These are phyloP conservation scores for Heterochromis multidens DNA, from an alignment of 2,113 vertebrate genomes.

Conservation along the genomic window DNA sequence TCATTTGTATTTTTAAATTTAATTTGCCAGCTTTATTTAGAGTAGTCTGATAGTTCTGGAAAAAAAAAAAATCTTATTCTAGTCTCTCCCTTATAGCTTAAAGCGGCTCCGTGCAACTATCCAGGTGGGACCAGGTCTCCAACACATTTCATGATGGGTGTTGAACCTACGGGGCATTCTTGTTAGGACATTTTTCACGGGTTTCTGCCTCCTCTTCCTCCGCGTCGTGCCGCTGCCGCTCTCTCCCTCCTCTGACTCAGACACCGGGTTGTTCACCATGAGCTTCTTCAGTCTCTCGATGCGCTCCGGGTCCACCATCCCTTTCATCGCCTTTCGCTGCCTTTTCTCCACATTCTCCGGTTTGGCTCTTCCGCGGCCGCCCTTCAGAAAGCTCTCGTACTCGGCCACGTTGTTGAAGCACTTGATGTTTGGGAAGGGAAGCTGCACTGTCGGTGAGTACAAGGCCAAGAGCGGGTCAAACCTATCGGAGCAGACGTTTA, in stretches of 20 bases:
- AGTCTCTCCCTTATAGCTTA: not conserved
- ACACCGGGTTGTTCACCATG: constrained; percentile 76
- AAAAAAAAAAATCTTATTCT: not conserved
- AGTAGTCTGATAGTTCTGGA: not conserved
- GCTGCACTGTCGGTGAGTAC: constrained; percentile 77
- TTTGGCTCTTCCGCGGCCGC: constrained; percentile 77
- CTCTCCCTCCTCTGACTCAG: constrained; percentile 59
- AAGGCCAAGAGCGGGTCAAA: constrained; percentile 88
- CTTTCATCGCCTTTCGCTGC: constrained; percentile 63
- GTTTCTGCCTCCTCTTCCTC: constrained; percentile 56
- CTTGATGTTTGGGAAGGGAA: constrained; percentile 84
- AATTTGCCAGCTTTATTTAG: not conserved
- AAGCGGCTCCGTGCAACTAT: not conserved
- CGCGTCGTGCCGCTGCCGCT: constrained; percentile 30
- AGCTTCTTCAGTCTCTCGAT: constrained; percentile 85
- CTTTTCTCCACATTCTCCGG: constrained; percentile 78
- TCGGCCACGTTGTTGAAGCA: constrained; percentile 91
- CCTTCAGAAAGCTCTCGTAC: constrained; percentile 85
- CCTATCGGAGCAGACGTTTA: constrained; percentile 83
- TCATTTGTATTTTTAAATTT: not conserved
- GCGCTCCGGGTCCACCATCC: constrained; percentile 77
- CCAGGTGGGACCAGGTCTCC: not conserved
- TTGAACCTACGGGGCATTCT: constrained; percentile 86
- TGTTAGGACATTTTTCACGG: constrained; percentile 88
- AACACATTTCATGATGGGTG: not conserved